These are phyloP conservation scores for Pseudoatta argentina DNA, from an alignment of 1,140 invertebrate species.

Conservation along the genomic window DNA sequence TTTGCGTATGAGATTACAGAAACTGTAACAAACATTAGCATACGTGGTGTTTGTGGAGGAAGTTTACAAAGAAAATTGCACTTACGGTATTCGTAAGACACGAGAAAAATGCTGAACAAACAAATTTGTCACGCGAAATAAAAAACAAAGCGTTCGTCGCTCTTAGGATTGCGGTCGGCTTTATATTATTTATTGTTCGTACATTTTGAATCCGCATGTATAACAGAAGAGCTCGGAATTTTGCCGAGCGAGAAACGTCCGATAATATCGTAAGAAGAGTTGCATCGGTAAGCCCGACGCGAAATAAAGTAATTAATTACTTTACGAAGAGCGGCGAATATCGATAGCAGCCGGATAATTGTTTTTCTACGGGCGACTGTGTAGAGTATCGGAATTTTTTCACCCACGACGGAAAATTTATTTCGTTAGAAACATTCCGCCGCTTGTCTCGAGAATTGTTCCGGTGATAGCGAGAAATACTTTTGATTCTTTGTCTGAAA, in stretches of 20 bases:
- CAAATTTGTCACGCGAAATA: slow-evolving; percentile 35
- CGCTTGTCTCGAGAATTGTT: slow-evolving; percentile 23
- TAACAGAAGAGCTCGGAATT: background rate
- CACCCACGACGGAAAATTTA: slow-evolving; percentile 10
- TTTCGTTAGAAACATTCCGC: background rate
- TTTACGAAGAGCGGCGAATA: slow-evolving; percentile 9
- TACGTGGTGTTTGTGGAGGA: background rate
- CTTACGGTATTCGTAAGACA: background rate
- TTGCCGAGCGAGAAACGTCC: slow-evolving; percentile 6
- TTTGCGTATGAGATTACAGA: background rate
- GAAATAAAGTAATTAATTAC: slow-evolving; percentile 58
- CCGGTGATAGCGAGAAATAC: background rate
- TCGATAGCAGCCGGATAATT: slow-evolving; percentile 48
- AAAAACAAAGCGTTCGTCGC: slow-evolving; percentile 23
- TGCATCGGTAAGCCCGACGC: slow-evolving; percentile 29
- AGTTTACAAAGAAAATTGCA: background rate
- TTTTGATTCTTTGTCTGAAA: slow-evolving; percentile 10
- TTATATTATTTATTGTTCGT: slow-evolving; percentile 22
- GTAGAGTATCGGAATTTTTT: slow-evolving; percentile 44
- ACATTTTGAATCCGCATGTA: background rate
- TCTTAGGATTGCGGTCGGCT: slow-evolving; percentile 26
- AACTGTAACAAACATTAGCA: background rate
- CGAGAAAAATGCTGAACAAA: slow-evolving; percentile 38
- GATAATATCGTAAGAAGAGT: slow-evolving; percentile 13
- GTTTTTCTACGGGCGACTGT: slow-evolving; percentile 34